Evolutionary conservation across 1,140 invertebrate species (phyloP), one percentile per base, ranked within the genome.

Genomic region (Bemisia tabaci): DNA sequence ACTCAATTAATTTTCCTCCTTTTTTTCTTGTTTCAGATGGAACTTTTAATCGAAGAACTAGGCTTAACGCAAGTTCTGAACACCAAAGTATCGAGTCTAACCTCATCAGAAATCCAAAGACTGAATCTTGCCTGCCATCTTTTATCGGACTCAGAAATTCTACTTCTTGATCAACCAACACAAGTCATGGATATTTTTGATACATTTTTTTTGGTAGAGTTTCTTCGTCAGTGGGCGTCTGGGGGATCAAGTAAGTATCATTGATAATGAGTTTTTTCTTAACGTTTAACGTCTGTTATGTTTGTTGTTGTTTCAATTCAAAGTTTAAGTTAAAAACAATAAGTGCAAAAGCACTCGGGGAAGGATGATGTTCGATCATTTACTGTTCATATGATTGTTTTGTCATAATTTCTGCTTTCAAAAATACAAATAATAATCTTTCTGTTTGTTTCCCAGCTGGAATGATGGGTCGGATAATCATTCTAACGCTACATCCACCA

Each of bases 171-270:
- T 74, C 89, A 93, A 76, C 91, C 94, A 1, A 94, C 92, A 0
- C 86, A 87, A 73, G 91, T 92, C 62, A 92, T 97, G 87, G 94
- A 97, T 72, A 95, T 97, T 66, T 96, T 96, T 70, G 94, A 97
- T 73, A 93, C 92, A 0, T 96, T 96, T 78, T 97, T 97, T 75
- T 77, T 97, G 21, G 87, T 97, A 25, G 94, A 97, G 75, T 96
- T 95, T 77, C 77, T 97, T 58, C 84, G 93, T 64, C 92, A 95
- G 75, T 97, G 94, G 94, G 92, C 92, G 0, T 84, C 83, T 62
- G 84, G 89, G 23, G 90, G 89, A 87, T 89, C 63, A 78, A 70
- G 71, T 80, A 72, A 69, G 72, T 77, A 68, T 64, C 71, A 60
- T 59, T 26, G 33, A n/a, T n/a, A n/a, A n/a, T n/a, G n/a, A n/a